phyloP scores from a whole-genome alignment of 2,888 invertebrate species.

The Tipula confusa region DNA sequence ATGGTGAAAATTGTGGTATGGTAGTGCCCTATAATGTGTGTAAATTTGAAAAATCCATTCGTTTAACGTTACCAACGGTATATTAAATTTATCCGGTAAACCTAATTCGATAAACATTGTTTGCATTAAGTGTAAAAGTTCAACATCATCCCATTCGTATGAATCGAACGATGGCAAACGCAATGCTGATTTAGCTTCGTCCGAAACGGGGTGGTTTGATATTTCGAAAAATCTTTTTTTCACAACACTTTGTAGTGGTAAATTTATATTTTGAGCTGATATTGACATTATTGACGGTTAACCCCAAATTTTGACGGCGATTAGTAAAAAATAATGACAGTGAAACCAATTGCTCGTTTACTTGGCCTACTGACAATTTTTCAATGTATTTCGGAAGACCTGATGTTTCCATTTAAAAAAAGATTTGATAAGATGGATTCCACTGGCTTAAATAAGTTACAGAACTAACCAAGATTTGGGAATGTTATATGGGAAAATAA shows the following conservation, averaged over 20 bases:
- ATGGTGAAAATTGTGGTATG: slow-evolving; percentile 82
- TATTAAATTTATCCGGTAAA: slow-evolving; percentile 68
- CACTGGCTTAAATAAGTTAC: too few relatives aligned
- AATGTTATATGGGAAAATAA: too few relatives aligned
- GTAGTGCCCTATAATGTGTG: slow-evolving; percentile 80
- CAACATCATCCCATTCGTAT: slow-evolving; percentile 77
- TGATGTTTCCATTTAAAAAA: too few relatives aligned
- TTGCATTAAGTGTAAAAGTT: slow-evolving; percentile 69
- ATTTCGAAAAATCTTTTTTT: slow-evolving; percentile 50
- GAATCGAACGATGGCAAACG: slow-evolving; percentile 65
- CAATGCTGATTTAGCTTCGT: slow-evolving; percentile 49
- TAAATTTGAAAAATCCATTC: slow-evolving; percentile 72
- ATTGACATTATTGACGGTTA: slow-evolving; percentile 48
- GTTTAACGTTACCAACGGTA: slow-evolving; percentile 63
- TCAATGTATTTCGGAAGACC: too few relatives aligned
- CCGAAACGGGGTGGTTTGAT: slow-evolving; percentile 50
- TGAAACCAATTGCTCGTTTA: too few relatives aligned
- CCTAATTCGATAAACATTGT: slow-evolving; percentile 78
- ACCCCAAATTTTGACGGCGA: too few relatives aligned
- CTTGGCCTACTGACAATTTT: too few relatives aligned
- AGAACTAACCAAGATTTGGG: too few relatives aligned
- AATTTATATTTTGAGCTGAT: slow-evolving; percentile 50
- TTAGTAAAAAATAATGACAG: too few relatives aligned
- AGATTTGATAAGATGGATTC: too few relatives aligned
- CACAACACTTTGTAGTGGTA: slow-evolving; percentile 51